Conservation (phyloP, 2,113 vertebrate species). For the Falcunculus frontatus region DNA sequence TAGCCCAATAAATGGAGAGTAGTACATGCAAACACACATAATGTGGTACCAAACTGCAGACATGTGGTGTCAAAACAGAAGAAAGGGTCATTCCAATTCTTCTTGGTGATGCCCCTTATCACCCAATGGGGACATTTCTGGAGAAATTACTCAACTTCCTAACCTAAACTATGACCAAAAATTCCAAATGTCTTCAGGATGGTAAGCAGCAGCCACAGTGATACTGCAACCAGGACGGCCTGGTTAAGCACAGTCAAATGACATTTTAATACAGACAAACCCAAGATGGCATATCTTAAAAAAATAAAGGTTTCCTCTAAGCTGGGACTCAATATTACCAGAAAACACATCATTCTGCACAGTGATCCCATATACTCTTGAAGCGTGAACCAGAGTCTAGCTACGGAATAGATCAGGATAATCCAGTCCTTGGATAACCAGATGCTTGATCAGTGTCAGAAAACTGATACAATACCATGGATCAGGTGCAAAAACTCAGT, state of each 20-base stretch:
- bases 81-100: background rate
- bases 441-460: background rate
- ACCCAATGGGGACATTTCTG: background rate
- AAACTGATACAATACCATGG: background rate
- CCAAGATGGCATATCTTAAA: background rate
- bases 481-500: background rate
- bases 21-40: background rate
- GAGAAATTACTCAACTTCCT: background rate
- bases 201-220: background rate
- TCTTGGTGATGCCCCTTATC: background rate
- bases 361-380: background rate
- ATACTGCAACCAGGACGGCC: background rate
- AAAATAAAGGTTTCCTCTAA: background rate
- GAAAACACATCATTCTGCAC: background rate
- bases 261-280: background rate
- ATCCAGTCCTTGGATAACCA: background rate
- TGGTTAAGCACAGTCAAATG: background rate
- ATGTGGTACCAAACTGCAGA: background rate
- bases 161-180: background rate
- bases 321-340: background rate
- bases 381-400: background rate
- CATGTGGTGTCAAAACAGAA: background rate
- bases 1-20: background rate
- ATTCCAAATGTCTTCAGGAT: background rate
- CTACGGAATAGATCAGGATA: accelerated